Percentiles rank a stretch among this genome's conserved stretches.
Conservation (phyloP, 2,888 invertebrate genomes). For the Dryomyza anilis region DNA sequence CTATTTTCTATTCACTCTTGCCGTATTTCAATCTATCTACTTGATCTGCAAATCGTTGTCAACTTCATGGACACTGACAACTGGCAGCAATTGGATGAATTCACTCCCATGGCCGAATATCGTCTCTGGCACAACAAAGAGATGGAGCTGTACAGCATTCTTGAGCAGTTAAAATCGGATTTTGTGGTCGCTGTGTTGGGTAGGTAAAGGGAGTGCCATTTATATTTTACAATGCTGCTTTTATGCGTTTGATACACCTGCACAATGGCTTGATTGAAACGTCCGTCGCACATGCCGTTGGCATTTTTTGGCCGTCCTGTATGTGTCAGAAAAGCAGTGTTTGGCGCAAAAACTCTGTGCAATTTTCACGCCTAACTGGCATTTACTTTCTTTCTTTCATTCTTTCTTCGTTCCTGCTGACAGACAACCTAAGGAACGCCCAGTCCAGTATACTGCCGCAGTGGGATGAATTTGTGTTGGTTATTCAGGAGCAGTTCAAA, state of each 20-base stretch:
- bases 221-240: neutral
- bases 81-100: constrained; percentile 69
- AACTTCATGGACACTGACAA: no score
- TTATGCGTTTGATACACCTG: neutral
- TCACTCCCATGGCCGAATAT: constrained; percentile 84
- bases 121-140: constrained; percentile 85
- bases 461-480: constrained; percentile 46
- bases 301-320: no score
- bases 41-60: no score
- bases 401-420: no score
- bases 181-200: constrained; percentile 53
- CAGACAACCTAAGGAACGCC: constrained; percentile 57
- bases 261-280: neutral
- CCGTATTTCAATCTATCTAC: neutral
- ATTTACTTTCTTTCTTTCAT: neutral
- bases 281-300: no score
- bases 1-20: neutral
- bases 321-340: no score
- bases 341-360: neutral
- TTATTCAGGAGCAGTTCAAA: constrained; percentile 46
- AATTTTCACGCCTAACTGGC: neutral
- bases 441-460: constrained; percentile 41
- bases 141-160: constrained; percentile 75
- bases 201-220: constrained; percentile 36
- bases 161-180: constrained; percentile 81